These are phyloP conservation scores for Origma solitaria DNA, from an alignment of 2,113 vertebrate genomes.

Conservation along the genomic window DNA sequence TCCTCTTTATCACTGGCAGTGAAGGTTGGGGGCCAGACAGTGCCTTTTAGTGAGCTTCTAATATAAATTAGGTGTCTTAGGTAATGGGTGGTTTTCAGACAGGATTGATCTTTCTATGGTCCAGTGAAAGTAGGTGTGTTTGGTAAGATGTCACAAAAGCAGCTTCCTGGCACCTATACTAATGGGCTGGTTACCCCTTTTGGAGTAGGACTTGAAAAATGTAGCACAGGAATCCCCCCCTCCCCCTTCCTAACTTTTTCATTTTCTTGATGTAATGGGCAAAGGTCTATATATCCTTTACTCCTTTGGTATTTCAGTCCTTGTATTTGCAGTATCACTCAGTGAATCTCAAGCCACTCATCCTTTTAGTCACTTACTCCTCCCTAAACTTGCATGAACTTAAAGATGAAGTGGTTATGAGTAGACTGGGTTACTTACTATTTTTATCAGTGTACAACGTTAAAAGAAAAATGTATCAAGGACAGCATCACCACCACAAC, in stretches of 20 bases:
- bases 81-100: conserved; percentile 73
- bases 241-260: conserved; percentile 62
- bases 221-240: conserved; percentile 44
- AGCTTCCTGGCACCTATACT: conserved; percentile 68
- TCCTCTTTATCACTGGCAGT: conserved; percentile 74
- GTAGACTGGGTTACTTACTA: conserved; percentile 5
- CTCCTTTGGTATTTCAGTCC: conserved; percentile 69
- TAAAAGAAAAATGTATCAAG: not conserved
- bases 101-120: conserved; percentile 74
- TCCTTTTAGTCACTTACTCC: conserved; percentile 59
- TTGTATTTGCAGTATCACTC: conserved; percentile 65
- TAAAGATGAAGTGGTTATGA: conserved; percentile 56
- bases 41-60: conserved; percentile 73
- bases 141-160: conserved; percentile 68
- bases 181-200: conserved; percentile 72
- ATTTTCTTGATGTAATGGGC: conserved; percentile 62
- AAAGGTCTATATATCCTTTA: conserved; percentile 67
- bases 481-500: conserved; percentile 26
- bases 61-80: conserved; percentile 80
- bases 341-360: conserved; percentile 61
- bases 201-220: conserved; percentile 65
- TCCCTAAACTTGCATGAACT: conserved; percentile 58
- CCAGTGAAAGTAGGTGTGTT: conserved; percentile 63
- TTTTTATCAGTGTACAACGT: conserved; percentile 37
- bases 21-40: conserved; percentile 67